These are phyloP conservation scores for Heptranchias perlo DNA, from an alignment of 2,113 vertebrate species.

Conservation along the genomic window DNA sequence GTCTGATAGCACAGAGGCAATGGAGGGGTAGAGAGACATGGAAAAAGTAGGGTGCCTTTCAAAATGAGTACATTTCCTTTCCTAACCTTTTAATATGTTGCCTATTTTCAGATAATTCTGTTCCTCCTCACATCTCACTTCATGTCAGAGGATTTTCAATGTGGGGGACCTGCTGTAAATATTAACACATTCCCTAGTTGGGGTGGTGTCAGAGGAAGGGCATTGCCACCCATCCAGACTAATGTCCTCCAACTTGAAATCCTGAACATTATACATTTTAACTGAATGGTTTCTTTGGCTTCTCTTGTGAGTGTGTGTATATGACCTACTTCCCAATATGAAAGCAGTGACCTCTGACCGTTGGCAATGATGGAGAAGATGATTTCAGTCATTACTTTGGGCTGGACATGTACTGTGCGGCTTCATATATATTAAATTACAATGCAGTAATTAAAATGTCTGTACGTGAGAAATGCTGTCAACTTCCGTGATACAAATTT, in stretches of 20 bases:
- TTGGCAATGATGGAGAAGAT: too few relatives aligned
- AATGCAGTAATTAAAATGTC: neutral
- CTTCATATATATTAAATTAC: neutral
- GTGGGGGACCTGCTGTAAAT: neutral
- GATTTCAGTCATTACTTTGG: too few relatives aligned
- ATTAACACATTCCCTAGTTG: neutral
- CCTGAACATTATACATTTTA: neutral
- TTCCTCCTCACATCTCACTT: neutral
- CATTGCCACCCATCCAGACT: neutral
- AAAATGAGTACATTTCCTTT: neutral
- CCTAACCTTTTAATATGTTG: neutral
- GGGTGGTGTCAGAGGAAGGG: too few relatives aligned
- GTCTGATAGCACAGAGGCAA: too few relatives aligned
- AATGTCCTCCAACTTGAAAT: neutral
- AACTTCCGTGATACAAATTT: neutral
- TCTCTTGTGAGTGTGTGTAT: neutral
- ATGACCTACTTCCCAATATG: neutral
- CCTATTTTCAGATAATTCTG: neutral
- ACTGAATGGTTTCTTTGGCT: neutral
- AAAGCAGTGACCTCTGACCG: neutral
- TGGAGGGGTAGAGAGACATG: neutral
- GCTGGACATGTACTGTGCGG: too few relatives aligned
- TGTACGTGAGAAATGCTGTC: neutral
- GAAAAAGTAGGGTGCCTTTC: neutral
- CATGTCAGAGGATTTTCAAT: neutral